Conservation (phyloP, 2,113 vertebrate species). For the Ctenodactylus gundi region DNA sequence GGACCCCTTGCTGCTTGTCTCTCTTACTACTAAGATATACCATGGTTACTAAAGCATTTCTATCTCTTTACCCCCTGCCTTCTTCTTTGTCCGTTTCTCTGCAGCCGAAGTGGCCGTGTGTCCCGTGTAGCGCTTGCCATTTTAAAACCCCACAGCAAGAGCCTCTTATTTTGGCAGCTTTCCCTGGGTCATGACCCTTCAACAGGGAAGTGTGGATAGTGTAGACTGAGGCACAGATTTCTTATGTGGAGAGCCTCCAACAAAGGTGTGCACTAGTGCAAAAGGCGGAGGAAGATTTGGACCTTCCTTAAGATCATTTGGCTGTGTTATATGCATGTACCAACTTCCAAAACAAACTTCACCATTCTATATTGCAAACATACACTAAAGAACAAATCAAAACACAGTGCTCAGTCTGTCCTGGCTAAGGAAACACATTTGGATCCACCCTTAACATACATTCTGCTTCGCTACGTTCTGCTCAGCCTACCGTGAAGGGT, state of each 20-base stretch:
- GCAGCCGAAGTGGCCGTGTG: background rate
- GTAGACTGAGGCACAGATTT: background rate
- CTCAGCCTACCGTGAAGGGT: background rate
- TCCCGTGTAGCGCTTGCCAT: background rate
- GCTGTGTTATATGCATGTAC: background rate
- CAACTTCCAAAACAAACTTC: background rate
- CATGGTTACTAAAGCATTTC: no score
- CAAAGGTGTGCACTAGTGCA: background rate
- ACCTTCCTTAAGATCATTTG: background rate
- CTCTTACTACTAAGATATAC: background rate
- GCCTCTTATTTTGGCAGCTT: background rate
- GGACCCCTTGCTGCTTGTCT: background rate
- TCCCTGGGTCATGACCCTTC: background rate
- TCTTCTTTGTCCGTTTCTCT: background rate
- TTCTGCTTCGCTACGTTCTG: background rate
- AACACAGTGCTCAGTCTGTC: background rate
- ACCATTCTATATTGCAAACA: background rate
- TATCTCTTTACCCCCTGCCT: background rate
- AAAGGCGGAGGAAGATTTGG: background rate
- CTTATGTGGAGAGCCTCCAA: background rate
- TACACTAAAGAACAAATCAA: background rate
- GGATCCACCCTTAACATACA: background rate
- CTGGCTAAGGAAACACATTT: background rate
- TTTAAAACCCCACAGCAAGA: background rate
- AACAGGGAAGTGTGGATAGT: background rate